These are phyloP conservation scores for Cataglyphis albicans DNA, from an alignment of 2,888 invertebrate genomes.

Conservation along the genomic window DNA sequence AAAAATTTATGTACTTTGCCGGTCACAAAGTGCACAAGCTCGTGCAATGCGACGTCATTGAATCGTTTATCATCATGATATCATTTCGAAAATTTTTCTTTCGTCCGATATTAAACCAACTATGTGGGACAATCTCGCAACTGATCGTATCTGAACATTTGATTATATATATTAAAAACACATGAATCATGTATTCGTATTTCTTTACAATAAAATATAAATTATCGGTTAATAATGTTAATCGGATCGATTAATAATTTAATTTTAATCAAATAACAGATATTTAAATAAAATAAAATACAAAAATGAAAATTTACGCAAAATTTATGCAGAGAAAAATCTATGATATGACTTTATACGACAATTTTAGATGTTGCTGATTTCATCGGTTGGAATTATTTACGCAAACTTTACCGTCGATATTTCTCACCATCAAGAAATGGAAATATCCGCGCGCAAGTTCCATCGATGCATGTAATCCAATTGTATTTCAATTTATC, in stretches of 20 bases:
- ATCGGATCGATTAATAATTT: background rate
- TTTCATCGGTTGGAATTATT: background rate
- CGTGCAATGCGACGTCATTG: background rate
- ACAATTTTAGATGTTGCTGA: background rate
- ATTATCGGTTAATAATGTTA: background rate
- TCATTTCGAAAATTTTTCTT: background rate
- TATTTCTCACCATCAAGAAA: background rate
- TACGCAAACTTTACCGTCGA: background rate
- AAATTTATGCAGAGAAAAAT: background rate
- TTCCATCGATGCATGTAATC: background rate
- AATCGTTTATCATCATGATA: no score
- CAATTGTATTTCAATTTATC: slow-evolving; percentile 15
- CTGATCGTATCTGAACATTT: background rate
- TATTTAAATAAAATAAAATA: background rate
- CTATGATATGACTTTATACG: background rate
- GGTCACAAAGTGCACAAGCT: background rate
- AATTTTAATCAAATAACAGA: background rate
- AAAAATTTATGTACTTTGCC: slow-evolving; percentile 41
- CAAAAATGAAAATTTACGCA: background rate
- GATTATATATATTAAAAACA: background rate
- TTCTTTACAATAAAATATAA: background rate
- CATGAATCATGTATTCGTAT: background rate
- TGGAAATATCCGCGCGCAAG: background rate
- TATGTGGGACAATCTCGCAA: background rate
- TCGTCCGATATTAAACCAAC: background rate